Conservation (phyloP, 92 coral and sea anemone species). For the Plumapathes pennacea region DNA sequence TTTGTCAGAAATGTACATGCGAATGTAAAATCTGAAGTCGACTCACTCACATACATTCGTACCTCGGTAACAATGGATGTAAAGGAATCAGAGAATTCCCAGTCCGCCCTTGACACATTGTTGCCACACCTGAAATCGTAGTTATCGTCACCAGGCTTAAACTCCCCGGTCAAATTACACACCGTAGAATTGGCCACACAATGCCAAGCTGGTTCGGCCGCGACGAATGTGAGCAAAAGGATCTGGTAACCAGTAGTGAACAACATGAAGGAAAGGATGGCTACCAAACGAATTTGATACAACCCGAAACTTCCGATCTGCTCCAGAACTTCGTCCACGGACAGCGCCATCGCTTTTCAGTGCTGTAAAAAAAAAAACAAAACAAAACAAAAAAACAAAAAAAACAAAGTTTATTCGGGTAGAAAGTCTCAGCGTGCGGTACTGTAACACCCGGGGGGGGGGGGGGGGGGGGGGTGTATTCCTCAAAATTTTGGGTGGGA, state of each 20-base stretch:
- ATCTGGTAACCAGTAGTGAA: conserved; percentile 59
- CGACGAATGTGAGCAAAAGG: conserved; percentile 51
- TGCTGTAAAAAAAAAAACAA: no score
- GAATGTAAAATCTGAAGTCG: neutral
- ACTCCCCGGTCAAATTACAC: conserved; percentile 55
- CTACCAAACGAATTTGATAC: conserved; percentile 57
- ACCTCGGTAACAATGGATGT: conserved; percentile 66
- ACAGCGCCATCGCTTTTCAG: conserved; percentile 36
- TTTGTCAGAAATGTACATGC: neutral
- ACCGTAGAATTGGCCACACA: conserved; percentile 48
- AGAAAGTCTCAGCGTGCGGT: no score
- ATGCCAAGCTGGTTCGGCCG: conserved; percentile 72
- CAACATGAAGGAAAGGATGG: conserved; percentile 44
- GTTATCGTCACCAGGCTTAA: conserved; percentile 30
- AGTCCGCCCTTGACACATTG: conserved; percentile 54
- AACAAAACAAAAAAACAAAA: no score
- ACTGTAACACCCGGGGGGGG: no score
- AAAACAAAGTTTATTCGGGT: no score
- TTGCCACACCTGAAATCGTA: conserved; percentile 49
- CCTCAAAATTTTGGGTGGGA: no score
- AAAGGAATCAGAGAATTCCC: conserved; percentile 53
- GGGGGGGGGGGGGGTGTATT: no score
- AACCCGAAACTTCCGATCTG: conserved; percentile 69
- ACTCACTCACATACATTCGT: neutral
- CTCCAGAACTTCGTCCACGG: conserved; percentile 59